phyloP scores from a whole-genome alignment of 2,888 invertebrate genomes.

The Meliscaeva auricollis region DNA sequence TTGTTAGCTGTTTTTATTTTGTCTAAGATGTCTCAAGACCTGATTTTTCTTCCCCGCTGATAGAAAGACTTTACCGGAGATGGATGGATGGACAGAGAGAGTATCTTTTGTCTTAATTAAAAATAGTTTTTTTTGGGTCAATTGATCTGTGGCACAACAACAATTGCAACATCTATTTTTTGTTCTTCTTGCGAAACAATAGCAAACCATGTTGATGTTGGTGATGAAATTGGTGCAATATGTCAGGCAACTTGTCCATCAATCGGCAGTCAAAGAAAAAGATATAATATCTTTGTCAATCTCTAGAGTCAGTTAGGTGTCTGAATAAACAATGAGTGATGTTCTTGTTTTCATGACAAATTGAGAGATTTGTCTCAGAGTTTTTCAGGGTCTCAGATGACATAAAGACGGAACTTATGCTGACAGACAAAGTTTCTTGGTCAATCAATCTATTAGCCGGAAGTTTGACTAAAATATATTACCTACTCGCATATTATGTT shows the following conservation, averaged over 20 bases:
- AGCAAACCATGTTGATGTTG: not conserved
- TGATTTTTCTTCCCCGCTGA: conserved; percentile 23
- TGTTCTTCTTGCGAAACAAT: conserved; percentile 1
- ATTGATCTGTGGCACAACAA: conserved; percentile 43
- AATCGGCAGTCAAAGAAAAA: not conserved
- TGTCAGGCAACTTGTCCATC: conserved; percentile 38
- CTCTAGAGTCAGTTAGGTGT: conserved; percentile 25
- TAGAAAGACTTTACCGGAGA: not conserved
- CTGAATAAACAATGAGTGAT: conserved; percentile 22
- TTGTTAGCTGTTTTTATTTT: conserved; percentile 62
- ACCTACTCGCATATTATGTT: not conserved
- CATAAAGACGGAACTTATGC: conserved; percentile 39
- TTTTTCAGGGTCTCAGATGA: not conserved
- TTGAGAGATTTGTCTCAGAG: conserved; percentile 43
- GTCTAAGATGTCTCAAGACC: conserved; percentile 39
- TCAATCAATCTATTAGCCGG: conserved; percentile 32
- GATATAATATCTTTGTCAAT: conserved; percentile 28
- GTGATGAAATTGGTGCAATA: conserved; percentile 56
- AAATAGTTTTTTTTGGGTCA: conserved; percentile 57
- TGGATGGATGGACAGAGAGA: not conserved
- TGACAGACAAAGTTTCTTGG: conserved; percentile 20
- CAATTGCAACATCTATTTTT: not conserved
- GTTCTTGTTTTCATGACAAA: not conserved
- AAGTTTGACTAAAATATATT: conserved; percentile 8
- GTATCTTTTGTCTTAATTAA: conserved; percentile 49